phyloP scores from a whole-genome alignment of 2,113 vertebrate genomes.

The Myotis lucifugus region DNA sequence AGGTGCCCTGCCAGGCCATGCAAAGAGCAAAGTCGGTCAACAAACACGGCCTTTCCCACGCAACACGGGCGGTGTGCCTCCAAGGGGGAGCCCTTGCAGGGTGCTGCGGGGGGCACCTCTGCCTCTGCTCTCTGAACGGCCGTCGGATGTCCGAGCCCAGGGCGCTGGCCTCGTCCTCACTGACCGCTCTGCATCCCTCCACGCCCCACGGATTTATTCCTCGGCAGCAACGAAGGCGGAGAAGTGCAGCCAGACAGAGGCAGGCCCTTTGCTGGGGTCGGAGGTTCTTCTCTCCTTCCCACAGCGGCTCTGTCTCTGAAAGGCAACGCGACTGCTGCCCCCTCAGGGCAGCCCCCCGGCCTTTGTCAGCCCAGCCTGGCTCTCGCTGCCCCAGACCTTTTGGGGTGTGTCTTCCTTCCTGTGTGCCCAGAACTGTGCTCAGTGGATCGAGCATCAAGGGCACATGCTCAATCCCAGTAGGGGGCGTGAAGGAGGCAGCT shows the following conservation, averaged over 20 bases:
- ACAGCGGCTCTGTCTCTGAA: rapidly evolving
- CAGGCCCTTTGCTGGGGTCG: neutral
- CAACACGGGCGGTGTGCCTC: rapidly evolving
- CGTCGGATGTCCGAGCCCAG: neutral
- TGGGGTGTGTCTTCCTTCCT: neutral
- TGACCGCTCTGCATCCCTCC: rapidly evolving
- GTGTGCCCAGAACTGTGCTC: neutral
- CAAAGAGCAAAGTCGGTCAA: neutral
- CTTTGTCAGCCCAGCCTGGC: neutral
- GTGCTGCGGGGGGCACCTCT: rapidly evolving
- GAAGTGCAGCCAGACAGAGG: neutral
- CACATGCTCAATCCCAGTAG: too few relatives aligned
- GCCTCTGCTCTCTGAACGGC: too few relatives aligned
- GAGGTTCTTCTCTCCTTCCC: neutral
- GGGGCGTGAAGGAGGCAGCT: too few relatives aligned
- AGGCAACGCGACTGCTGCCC: rapidly evolving
- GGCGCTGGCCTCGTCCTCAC: neutral
- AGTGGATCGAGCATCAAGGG: too few relatives aligned
- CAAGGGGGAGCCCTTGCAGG: neutral
- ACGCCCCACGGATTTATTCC: neutral
- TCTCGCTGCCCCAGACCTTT: neutral
- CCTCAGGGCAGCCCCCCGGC: neutral
- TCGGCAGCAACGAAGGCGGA: neutral
- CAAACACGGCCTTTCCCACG: rapidly evolving
- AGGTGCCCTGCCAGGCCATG: neutral